phyloP scores from a whole-genome alignment of 2,888 invertebrate genomes.

The Nomada fabriciana region DNA sequence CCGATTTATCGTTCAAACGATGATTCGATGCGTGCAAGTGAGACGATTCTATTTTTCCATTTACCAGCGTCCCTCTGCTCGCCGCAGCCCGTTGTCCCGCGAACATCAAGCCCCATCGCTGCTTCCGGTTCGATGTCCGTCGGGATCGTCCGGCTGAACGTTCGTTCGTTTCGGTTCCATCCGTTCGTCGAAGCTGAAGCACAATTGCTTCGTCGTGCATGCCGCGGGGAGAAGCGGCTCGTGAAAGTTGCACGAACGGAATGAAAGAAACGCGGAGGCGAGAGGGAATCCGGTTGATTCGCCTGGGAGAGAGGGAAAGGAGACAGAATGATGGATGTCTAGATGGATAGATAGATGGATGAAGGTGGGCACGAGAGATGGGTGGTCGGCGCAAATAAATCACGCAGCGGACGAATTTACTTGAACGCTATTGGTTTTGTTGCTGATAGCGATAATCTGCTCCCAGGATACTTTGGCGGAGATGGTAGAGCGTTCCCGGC shows the following conservation, averaged over 20 bases:
- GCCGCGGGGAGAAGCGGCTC: constrained; percentile 48
- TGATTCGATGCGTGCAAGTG: constrained; percentile 39
- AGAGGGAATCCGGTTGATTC: constrained; percentile 33
- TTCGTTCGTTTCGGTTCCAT: constrained; percentile 52
- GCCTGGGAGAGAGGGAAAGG: background rate
- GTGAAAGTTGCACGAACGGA: constrained; percentile 58
- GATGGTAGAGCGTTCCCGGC: background rate
- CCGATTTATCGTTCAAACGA: constrained; percentile 62
- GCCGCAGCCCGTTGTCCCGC: constrained; percentile 7
- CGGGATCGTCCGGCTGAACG: constrained; percentile 21
- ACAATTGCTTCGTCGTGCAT: constrained; percentile 57
- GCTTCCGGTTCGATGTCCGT: constrained; percentile 12
- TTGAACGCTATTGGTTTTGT: constrained; percentile 62
- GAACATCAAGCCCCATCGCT: constrained; percentile 7
- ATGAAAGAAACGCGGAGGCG: constrained; percentile 49
- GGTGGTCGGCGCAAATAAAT: constrained; percentile 54
- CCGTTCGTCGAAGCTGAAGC: constrained; percentile 42
- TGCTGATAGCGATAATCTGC: constrained; percentile 58
- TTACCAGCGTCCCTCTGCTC: constrained; percentile 12
- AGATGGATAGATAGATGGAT: constrained; percentile 42
- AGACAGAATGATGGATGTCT: constrained; percentile 58
- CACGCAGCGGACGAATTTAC: constrained; percentile 64
- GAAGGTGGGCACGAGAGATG: background rate
- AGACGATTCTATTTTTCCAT: constrained; percentile 60
- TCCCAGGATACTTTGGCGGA: constrained; percentile 27